Conservation (phyloP, 2,797 vertebrate species). For the Pseudochirops corinnae region DNA sequence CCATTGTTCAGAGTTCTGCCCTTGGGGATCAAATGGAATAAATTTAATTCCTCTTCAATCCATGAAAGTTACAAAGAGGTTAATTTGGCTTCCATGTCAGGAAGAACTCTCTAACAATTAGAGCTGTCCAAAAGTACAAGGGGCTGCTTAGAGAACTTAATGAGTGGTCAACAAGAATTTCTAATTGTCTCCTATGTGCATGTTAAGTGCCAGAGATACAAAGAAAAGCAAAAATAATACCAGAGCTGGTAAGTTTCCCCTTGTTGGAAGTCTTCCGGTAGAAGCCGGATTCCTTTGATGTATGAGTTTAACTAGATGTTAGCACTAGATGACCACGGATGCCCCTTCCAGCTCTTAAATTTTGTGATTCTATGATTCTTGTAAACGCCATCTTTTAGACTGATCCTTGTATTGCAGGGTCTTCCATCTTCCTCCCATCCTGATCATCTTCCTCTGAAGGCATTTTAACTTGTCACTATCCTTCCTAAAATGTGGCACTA, state of each 20-base stretch:
- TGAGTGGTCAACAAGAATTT: neutral
- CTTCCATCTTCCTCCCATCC: neutral
- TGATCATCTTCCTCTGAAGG: neutral
- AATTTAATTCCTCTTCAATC: neutral
- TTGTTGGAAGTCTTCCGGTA: neutral
- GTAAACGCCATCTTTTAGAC: neutral
- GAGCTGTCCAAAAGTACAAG: neutral
- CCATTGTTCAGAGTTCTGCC: neutral
- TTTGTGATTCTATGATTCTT: neutral
- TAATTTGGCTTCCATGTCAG: neutral
- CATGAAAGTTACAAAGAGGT: neutral
- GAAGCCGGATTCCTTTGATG: neutral
- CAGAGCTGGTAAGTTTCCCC: neutral
- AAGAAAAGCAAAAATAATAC: neutral
- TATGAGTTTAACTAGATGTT: neutral
- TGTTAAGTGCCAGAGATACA: neutral
- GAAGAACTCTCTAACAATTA: neutral
- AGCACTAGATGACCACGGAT: neutral
- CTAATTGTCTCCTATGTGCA: neutral
- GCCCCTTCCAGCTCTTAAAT: neutral
- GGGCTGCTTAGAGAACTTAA: neutral
- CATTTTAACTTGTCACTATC: neutral
- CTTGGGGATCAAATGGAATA: neutral
- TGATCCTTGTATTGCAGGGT: neutral
- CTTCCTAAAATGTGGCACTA: neutral